Base-by-base conservation (phyloP, 2,888 invertebrate species). In the Nomada lathburiana region DNA sequence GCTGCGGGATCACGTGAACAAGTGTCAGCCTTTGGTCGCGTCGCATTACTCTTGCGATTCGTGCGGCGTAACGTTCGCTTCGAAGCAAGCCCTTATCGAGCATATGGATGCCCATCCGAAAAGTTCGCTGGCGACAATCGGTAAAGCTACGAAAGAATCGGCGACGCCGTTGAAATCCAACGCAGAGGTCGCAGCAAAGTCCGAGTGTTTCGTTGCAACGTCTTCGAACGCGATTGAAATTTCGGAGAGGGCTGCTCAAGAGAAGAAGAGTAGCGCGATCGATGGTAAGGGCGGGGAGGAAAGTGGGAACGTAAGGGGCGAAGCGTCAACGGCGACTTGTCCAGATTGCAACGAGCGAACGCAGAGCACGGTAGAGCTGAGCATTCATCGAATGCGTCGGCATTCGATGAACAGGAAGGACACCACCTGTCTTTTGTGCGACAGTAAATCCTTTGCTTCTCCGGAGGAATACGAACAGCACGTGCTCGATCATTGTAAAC, bases 391-490 rank as follows among this genome's bases (percentile, higher is more conserved):
- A 16, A 64, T 76, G 59, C 71, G 72, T 60, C 68, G 68, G 50
- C 67, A 57, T 2, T 50, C 70, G 44, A 50, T 20, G n/a, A 76
- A 78, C n/a, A 67, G 75, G 7, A 79, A 79, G 2, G 85, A 84
- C 2, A 50, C 65, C 10, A 81, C 57, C 11, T 85, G 83, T 44
- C 75, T 81, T 59, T 60, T 78, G 4, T 65, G 81, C 18, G 84
- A 72, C 18, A 65, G 80, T n/a, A 67, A 64, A 5, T 52, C 62
- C 9, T 84, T 78, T 11, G 11, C 47, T 11, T 71, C 85, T 4
- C 2, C 55, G 36, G 83, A 83, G 2, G 80, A 84, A 9, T 82
- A 85, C 44, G 77, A 81, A 18, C 69, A 59, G 9, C 81, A 84
- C 18, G 60, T 76, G 7, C 55, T 76, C 20, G 70, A 72, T 52